phyloP scores from a whole-genome alignment of 2,797 vertebrate genomes.

The Anabas testudineus region DNA sequence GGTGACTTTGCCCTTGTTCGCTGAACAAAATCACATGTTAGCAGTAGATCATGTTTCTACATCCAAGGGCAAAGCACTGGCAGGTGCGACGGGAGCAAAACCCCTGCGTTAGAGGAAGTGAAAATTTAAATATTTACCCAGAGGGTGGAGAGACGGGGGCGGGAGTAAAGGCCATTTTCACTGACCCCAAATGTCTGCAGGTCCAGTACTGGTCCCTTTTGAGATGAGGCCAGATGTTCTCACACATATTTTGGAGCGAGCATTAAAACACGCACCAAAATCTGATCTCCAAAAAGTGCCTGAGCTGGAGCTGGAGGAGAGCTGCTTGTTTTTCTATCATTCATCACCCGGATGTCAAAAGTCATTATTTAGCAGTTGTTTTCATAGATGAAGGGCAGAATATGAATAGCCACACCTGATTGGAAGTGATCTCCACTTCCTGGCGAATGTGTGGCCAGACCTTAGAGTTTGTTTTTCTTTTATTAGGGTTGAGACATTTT shows the following conservation, averaged over 20 bases:
- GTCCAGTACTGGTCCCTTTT: conserved; percentile 32
- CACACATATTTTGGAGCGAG: conserved; percentile 19
- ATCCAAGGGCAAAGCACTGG: conserved; percentile 70
- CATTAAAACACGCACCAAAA: conserved; percentile 12
- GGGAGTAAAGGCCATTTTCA: conserved; percentile 60
- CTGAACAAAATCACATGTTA: conserved; percentile 51
- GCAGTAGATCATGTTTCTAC: conserved; percentile 50
- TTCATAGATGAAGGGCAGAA: conserved; percentile 80
- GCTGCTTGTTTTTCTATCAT: conserved; percentile 85
- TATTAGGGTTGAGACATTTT: conserved; percentile 63
- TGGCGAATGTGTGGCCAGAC: conserved; percentile 82
- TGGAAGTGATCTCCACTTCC: conserved; percentile 86
- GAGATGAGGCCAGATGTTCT: conserved; percentile 80
- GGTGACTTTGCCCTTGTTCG: neutral
- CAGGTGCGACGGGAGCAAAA: conserved; percentile 78
- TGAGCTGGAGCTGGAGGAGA: neutral
- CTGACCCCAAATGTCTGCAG: conserved; percentile 74
- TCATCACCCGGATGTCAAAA: conserved; percentile 86
- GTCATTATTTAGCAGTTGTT: conserved; percentile 82
- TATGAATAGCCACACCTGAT: conserved; percentile 83
- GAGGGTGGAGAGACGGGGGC: conserved; percentile 37
- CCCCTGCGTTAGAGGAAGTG: conserved; percentile 54
- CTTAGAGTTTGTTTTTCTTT: conserved; percentile 70
- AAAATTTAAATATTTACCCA: conserved; percentile 75
- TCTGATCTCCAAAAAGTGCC: conserved; percentile 32